Evolutionary conservation across 23 tunicate genomes (phyloP).

Genomic region (Halocynthia aurantium): DNA sequence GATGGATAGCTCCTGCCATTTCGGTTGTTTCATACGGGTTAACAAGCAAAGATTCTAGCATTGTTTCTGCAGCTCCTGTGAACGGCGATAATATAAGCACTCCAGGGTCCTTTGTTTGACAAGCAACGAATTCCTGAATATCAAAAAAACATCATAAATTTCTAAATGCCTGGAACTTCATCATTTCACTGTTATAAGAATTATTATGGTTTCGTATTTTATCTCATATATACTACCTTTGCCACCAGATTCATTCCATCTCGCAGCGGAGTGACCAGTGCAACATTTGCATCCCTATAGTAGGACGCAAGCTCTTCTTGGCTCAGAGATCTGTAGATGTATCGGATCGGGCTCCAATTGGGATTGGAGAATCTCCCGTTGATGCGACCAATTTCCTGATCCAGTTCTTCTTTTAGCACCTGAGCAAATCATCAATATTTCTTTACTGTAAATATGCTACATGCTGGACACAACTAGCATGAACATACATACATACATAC

Average conservation of each 20-base stretch:
- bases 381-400: conserved; percentile 21
- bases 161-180: background rate
- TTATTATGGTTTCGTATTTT: background rate
- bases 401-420: conserved; percentile 26
- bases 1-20: conserved; percentile 13
- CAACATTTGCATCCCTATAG: conserved; percentile 19
- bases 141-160: background rate
- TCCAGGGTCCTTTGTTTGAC: conserved; percentile 23
- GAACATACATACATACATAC: too few species aligned
- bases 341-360: conserved; percentile 31
- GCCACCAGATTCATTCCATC: conserved; percentile 30
- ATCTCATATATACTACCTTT: background rate
- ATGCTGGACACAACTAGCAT: too few species aligned
- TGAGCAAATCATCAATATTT: background rate
- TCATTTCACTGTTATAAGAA: background rate
- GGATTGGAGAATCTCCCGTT: conserved; percentile 29
- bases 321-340: conserved; percentile 12
- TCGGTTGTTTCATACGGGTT: conserved; percentile 25
- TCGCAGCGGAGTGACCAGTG: conserved; percentile 21
- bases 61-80: conserved; percentile 22
- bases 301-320: conserved; percentile 28
- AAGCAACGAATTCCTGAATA: conserved; percentile 22
- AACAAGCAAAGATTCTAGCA: conserved; percentile 18
- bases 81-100: conserved; percentile 18
- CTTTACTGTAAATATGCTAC: too few species aligned